Base-by-base conservation (phyloP, 2,888 invertebrate species). In the Chouioia cunea region DNA sequence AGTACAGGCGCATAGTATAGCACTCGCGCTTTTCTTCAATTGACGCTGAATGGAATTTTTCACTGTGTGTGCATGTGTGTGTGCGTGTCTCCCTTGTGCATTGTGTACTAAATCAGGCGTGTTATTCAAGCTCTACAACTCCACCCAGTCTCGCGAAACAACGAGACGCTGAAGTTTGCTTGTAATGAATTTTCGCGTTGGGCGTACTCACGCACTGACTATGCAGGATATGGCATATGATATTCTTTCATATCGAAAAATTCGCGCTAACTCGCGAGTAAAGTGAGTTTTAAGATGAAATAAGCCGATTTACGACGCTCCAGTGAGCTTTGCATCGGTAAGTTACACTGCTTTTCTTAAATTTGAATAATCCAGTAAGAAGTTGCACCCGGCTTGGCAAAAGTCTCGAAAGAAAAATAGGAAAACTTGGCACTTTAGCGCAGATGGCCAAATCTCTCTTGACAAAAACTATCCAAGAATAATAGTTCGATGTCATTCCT, bases 311-410 rank as follows among this genome's bases (percentile, higher is more conserved):
- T 18, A 22, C 47, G 22, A 58, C 52, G 20, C 57, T 64, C 64
- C 64, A 8, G 44, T 22, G 44, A 60, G 52, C 27, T 46, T 18
- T 50, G 47, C 64, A 64, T 69, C 59, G 14, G 53, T 59, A 59
- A 65, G 70, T 56, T 64, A 65, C 59, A 65, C 64, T 59, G 60
- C 43, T 70, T 70, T 70, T 65, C 43, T 65, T 65, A 15, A 48
- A 70, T 70, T 70, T 65, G 65, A 70, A 70, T 70, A 70, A 70
- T 70, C 60, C 60, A 18, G 27, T 50, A 48, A 50, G 36, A 44
- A 1, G 36, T 6, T 16, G 54, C 65, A 46, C 6, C 27, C 27
- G 27, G 6, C 27, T 27, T 6, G 27, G 27, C n/a, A 27, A 48
- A 65, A 70, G 47, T 64, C 53, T 46, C 36, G 43, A 53, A 65